phyloP scores from a whole-genome alignment of 53 echinoderm and acorn worm species.

The Echinometra lucunter region DNA sequence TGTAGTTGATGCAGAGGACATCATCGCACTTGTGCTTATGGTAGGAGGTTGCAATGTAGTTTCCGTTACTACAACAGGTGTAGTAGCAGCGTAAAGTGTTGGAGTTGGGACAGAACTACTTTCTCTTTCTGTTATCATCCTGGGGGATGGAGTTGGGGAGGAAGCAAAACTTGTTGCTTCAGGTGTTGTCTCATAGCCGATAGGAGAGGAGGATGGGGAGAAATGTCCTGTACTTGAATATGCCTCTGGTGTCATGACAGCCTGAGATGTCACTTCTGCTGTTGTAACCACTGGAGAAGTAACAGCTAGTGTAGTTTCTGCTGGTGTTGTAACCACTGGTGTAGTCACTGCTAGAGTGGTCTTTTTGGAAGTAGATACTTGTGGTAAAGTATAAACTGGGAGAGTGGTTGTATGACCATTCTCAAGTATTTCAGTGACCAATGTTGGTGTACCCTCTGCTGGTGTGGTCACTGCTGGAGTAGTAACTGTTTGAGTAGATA shows the following conservation, averaged over 20 bases:
- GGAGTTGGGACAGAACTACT: background rate
- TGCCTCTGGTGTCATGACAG: background rate
- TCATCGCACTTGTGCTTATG: background rate
- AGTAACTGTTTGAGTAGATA: background rate
- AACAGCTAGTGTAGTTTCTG: slow-evolving; percentile 9
- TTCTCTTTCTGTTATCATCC: background rate
- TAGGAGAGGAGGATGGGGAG: slow-evolving; percentile 45
- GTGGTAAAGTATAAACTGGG: background rate
- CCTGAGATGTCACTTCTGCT: background rate
- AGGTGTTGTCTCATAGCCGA: slow-evolving; percentile 15
- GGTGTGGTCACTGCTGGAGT: slow-evolving; percentile 49
- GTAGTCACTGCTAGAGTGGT: slow-evolving; percentile 12
- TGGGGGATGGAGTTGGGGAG: background rate
- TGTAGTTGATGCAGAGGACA: background rate
- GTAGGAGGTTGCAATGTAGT: background rate
- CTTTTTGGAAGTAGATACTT: background rate
- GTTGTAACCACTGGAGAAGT: background rate
- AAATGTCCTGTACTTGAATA: background rate
- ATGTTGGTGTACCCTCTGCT: slow-evolving; percentile 4
- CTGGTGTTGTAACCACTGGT: slow-evolving; percentile 41
- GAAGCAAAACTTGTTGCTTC: background rate
- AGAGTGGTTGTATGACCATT: slow-evolving; percentile 25
- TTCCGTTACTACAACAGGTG: background rate
- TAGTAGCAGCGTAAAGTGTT: background rate
- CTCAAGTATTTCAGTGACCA: slow-evolving; percentile 3